Evolutionary conservation across 2,113 vertebrate genomes (phyloP), one percentile per base, ranked within the genome.

Genomic region (Trematomus loennbergii): DNA sequence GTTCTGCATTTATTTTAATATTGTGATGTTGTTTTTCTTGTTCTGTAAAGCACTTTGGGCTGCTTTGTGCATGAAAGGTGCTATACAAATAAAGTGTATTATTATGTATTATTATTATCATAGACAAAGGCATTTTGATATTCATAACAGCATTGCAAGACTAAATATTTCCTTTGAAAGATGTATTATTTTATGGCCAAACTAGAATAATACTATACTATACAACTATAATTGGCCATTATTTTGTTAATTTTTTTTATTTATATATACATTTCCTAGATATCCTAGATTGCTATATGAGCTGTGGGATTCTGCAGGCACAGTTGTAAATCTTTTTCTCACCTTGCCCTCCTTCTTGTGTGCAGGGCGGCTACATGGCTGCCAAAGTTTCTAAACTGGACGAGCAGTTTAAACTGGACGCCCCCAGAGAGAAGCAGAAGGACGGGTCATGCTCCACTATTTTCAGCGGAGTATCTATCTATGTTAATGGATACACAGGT

Each of bases 401-500:
- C 5, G 95, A 98, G 90, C 98, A 99, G 53, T 99, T 99, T 89
- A 95, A 93, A 79, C 91, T 95, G 16, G 97, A 98, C 5, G 95
- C 97, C 80, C 93, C 95, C 78, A 74, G 95, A 84, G 96, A 98
- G 83, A 96, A 96, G 15, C 94, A 95, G 84, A 97, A 95, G 79
- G 96, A 96, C 58, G 97, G 95, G 50, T 88, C 81, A 15, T 93
- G 93, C 62, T 96, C 98, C 20, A 89, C 85, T 55, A 99, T 99
- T 89, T 99, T 99, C 75, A 96, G 90, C 11, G 97, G 97, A 68
- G 97, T 99, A 16, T 94, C 97, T 67, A 99, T 99, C 94, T 97
- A 97, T 82, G 98, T 99, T 86, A 99, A 98, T 72, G 98, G 98
- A 84, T 97, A 97, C 87, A 99, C 98, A 96, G 97, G 98, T 99